phyloP scores from a whole-genome alignment of 2,888 invertebrate genomes.

The Thyatira batis region DNA sequence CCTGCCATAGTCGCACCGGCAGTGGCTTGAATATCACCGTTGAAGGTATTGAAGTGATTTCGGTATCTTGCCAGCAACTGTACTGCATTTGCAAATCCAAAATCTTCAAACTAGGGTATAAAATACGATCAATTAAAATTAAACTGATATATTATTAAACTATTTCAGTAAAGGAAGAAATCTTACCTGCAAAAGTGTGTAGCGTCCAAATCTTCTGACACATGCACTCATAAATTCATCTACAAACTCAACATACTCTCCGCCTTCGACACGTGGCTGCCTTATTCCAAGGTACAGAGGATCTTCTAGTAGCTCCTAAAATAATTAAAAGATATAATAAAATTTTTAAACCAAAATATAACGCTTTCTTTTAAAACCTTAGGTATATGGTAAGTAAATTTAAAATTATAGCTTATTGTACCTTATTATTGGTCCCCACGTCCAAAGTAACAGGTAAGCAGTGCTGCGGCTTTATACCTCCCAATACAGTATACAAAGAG shows the following conservation, averaged over 20 bases:
- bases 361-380: no score
- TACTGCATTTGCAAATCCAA: conserved; percentile 96
- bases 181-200: conserved; percentile 85
- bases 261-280: conserved; percentile 90
- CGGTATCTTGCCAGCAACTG: conserved; percentile 93
- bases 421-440: conserved; percentile 94
- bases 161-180: no score
- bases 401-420: no score
- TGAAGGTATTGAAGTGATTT: conserved; percentile 94
- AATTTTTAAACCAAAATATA: conserved; percentile 31
- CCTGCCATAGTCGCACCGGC: conserved; percentile 97
- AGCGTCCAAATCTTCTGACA: conserved; percentile 88
- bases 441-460: conserved; percentile 95
- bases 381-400: no score
- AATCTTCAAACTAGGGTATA: conserved; percentile 93
- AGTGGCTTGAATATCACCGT: conserved; percentile 98
- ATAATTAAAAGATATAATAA: not conserved
- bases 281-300: conserved; percentile 95
- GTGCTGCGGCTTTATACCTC: conserved; percentile 94
- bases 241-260: conserved; percentile 91
- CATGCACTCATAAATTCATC: conserved; percentile 97
- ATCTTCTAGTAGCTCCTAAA: conserved; percentile 89
- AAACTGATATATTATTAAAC: no score
- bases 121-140: no score
- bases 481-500: conserved; percentile 95